These are phyloP conservation scores for Pitta sordida DNA, from an alignment of 2,113 vertebrate species.

Conservation along the genomic window DNA sequence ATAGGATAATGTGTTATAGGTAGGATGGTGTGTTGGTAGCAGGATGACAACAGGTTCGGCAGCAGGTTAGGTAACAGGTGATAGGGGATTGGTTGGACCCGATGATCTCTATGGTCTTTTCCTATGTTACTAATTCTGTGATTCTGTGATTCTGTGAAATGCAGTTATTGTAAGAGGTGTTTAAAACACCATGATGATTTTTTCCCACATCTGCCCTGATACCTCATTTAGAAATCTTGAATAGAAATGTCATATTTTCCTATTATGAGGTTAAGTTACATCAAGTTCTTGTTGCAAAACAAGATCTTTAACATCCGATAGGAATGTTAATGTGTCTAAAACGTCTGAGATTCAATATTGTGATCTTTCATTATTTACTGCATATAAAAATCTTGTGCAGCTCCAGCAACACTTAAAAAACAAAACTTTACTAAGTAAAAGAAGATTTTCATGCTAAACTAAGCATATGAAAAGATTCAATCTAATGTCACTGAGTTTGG, in stretches of 20 bases:
- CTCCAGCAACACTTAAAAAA: constrained; percentile 31
- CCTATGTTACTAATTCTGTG: too few species aligned
- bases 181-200: neutral
- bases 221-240: constrained; percentile 25
- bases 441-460: constrained; percentile 45
- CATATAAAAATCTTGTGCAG: constrained; percentile 3
- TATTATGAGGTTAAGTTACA: constrained; percentile 68
- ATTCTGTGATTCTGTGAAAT: too few species aligned
- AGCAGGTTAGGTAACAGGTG: too few species aligned
- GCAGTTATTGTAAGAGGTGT: constrained; percentile 36
- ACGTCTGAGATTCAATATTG: constrained; percentile 46
- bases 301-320: constrained; percentile 28
- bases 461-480: constrained; percentile 30
- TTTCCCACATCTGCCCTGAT: neutral
- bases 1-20: too few species aligned
- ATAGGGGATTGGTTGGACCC: too few species aligned
- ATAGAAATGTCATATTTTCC: constrained; percentile 61
- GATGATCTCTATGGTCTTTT: too few species aligned
- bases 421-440: constrained; percentile 9
- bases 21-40: too few species aligned
- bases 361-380: constrained; percentile 56
- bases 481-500: constrained; percentile 14
- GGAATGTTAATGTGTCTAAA: constrained; percentile 66
- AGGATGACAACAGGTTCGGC: too few species aligned
- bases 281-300: constrained; percentile 59